Evolutionary conservation across 2,888 invertebrate genomes (phyloP).

Genomic region (Megastigmus dorsalis): DNA sequence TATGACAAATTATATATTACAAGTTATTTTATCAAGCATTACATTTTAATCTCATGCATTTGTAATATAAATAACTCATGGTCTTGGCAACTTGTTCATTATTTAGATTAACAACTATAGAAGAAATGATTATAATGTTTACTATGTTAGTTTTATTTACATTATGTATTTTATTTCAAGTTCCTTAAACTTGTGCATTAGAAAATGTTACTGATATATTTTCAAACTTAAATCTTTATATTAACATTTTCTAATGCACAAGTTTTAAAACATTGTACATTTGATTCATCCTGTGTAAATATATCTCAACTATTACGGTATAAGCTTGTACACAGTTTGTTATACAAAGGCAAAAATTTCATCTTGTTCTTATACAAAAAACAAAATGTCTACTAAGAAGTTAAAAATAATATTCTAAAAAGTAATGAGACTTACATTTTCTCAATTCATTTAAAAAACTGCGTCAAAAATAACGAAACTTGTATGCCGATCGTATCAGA

Average conservation of each 20-base stretch:
- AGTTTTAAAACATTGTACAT: background rate
- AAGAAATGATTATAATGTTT: constrained; percentile 24
- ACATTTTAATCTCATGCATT: constrained; percentile 22
- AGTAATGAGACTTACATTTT: no score
- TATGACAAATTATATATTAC: constrained; percentile 12
- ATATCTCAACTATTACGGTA: no score
- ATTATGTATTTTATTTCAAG: constrained; percentile 17
- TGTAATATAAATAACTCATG: constrained; percentile 41
- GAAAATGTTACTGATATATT: constrained; percentile 12
- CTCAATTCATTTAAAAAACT: no score
- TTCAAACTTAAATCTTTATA: background rate
- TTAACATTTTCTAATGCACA: background rate
- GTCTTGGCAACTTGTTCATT: constrained; percentile 41
- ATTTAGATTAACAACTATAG: background rate
- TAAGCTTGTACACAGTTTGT: no score
- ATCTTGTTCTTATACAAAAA: no score
- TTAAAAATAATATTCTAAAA: constrained; percentile 8
- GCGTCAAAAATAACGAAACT: no score
- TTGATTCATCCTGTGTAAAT: background rate
- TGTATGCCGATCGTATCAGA: no score
- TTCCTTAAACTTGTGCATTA: background rate
- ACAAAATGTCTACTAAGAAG: constrained; percentile 9
- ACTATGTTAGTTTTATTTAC: constrained; percentile 35
- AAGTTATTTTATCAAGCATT: constrained; percentile 9
- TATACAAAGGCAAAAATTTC: no score